Percentiles rank a stretch among this genome's conserved stretches.
Evolutionary conservation across 2,113 vertebrate species (phyloP).

Genomic region (Triplophysa siluroides): DNA sequence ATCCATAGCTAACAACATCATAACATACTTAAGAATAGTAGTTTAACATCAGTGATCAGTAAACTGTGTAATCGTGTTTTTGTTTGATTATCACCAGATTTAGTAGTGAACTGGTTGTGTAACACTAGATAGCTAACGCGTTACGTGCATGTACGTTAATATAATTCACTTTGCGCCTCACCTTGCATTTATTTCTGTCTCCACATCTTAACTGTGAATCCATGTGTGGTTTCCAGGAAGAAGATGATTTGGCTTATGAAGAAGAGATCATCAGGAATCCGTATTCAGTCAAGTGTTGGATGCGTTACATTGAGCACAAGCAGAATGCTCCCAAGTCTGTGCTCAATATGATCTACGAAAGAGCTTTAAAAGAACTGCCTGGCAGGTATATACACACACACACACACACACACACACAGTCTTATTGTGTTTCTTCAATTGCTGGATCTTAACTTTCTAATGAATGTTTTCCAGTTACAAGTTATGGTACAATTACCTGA

Average conservation of each 20-base stretch:
- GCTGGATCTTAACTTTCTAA: neutral
- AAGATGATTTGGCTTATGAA: conserved; percentile 91
- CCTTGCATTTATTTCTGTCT: neutral
- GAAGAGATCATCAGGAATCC: conserved; percentile 93
- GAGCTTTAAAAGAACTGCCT: conserved; percentile 87
- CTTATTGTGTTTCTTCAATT: neutral
- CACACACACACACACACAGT: neutral
- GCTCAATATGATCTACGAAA: conserved; percentile 88
- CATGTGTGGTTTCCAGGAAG: conserved; percentile 71
- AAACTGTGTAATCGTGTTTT: neutral
- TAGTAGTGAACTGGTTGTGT: neutral
- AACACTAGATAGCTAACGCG: conserved; percentile 1
- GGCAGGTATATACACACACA: conserved; percentile 78
- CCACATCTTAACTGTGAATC: neutral
- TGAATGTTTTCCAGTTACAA: conserved; percentile 81
- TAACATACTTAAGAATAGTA: neutral
- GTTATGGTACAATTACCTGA: conserved; percentile 91
- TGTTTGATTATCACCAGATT: neutral
- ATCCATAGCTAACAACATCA: neutral
- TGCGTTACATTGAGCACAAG: conserved; percentile 90
- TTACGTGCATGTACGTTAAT: neutral
- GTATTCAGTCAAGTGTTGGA: conserved; percentile 92
- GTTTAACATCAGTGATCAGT: neutral
- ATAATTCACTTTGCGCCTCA: neutral
- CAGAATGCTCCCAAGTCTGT: conserved; percentile 77